Conservation (phyloP, 2,113 vertebrate species). For the Glaucomys volans region DNA sequence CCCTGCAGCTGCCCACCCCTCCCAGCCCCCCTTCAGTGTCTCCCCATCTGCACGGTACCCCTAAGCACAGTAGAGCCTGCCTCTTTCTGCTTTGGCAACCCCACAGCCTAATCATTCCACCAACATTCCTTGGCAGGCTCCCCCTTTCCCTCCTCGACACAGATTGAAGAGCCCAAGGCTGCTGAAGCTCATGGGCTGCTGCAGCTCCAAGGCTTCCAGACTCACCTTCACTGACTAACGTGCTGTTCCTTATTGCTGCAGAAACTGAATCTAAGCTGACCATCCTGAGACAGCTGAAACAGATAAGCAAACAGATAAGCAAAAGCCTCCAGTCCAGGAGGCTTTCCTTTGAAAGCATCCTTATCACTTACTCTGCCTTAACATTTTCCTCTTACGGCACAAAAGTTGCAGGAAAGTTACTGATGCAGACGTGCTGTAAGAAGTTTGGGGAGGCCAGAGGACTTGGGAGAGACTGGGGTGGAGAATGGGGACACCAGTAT, state of each 20-base stretch:
- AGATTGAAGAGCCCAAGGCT: slow-evolving; percentile 59
- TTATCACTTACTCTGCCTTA: not conserved
- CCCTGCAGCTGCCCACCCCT: not conserved
- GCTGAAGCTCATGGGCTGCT: slow-evolving; percentile 56
- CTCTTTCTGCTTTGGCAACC: slow-evolving; percentile 78
- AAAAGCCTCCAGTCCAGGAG: not conserved
- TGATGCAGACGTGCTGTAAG: not conserved
- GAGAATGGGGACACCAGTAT: not conserved
- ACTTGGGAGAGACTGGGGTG: not conserved
- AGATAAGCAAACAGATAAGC: not conserved
- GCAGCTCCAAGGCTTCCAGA: slow-evolving; percentile 63
- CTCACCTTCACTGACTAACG: slow-evolving; percentile 37
- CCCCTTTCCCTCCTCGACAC: slow-evolving; percentile 43
- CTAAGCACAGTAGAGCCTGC: not conserved
- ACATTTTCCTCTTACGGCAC: not conserved
- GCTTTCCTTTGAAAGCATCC: slow-evolving; percentile 46
- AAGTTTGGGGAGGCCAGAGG: not conserved
- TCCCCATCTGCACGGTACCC: not conserved
- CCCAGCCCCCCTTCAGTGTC: not conserved
- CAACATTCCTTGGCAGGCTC: slow-evolving; percentile 77
- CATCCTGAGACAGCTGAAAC: slow-evolving; percentile 7
- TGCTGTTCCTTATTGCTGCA: slow-evolving; percentile 46
- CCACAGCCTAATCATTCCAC: slow-evolving; percentile 67
- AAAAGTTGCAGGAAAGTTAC: not conserved
- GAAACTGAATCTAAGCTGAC: slow-evolving; percentile 38